phyloP scores from a whole-genome alignment of 2,888 invertebrate species.

The Glaucopsyche alexis region DNA sequence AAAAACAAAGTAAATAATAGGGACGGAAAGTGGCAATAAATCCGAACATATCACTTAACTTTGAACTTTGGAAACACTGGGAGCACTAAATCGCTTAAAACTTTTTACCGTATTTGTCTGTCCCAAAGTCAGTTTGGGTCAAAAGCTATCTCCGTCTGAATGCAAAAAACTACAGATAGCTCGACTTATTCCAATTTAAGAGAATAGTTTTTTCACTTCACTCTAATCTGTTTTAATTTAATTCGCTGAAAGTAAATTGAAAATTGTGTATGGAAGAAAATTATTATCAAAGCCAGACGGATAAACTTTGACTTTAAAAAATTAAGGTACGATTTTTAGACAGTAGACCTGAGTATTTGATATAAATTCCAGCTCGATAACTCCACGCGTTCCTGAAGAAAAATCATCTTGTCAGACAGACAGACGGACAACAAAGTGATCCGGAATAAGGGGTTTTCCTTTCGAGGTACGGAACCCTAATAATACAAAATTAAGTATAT shows the following conservation, averaged over 20 bases:
- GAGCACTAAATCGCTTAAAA: conserved; percentile 11
- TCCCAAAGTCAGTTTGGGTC: conserved; percentile 18
- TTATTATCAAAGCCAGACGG: too few species aligned
- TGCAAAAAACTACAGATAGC: conserved; percentile 2
- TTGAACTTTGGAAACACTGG: conserved; percentile 22
- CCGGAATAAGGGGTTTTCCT: too few species aligned
- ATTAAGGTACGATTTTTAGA: too few species aligned
- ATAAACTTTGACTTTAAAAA: too few species aligned
- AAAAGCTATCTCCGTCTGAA: conserved; percentile 4
- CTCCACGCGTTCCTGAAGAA: too few species aligned
- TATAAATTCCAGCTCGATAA: too few species aligned
- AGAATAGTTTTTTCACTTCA: not conserved
- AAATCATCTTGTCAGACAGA: too few species aligned
- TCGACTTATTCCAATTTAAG: conserved; percentile 18
- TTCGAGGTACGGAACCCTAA: too few species aligned
- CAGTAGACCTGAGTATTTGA: too few species aligned
- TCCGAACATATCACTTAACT: conserved; percentile 19
- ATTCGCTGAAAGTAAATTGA: not conserved
- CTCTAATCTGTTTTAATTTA: not conserved
- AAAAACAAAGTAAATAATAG: conserved; percentile 16
- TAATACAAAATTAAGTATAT: too few species aligned
- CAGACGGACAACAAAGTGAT: too few species aligned
- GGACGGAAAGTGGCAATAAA: conserved; percentile 23
- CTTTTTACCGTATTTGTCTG: conserved; percentile 16
- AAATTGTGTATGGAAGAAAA: not conserved